These are phyloP conservation scores for Eulemur rubriventer DNA, from an alignment of 2,797 vertebrate species.

Conservation along the genomic window DNA sequence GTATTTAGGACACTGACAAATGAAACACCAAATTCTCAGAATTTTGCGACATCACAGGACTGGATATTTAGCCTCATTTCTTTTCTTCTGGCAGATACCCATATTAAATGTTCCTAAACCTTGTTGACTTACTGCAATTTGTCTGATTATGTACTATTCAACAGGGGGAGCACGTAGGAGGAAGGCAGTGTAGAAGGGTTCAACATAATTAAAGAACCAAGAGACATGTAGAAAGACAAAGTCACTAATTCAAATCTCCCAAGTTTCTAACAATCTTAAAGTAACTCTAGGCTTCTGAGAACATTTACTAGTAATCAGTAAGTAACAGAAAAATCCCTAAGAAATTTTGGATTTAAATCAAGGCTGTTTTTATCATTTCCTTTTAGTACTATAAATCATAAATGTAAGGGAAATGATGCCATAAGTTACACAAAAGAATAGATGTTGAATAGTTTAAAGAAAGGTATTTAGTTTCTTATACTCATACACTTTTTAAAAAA, in stretches of 20 bases:
- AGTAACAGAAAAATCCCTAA: not conserved
- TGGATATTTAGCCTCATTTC: not conserved
- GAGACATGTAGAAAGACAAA: not conserved
- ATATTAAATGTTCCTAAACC: not conserved
- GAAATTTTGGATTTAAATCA: conserved; percentile 32
- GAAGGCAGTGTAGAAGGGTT: not conserved
- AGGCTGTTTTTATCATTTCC: not conserved
- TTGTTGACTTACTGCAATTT: not conserved
- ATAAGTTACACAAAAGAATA: not conserved
- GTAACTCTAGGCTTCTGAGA: not conserved
- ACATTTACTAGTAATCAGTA: not conserved
- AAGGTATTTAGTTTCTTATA: not conserved
- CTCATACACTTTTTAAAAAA: not conserved
- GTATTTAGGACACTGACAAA: not conserved
- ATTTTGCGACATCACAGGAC: not conserved
- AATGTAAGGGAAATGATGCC: not conserved
- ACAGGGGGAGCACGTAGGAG: not conserved
- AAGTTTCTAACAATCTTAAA: conserved; percentile 23
- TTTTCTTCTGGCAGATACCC: not conserved
- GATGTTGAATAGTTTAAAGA: not conserved
- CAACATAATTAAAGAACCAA: not conserved
- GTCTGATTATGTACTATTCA: not conserved
- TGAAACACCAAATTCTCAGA: conserved; percentile 22
- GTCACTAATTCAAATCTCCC: not conserved
- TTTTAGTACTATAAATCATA: not conserved